Conservation (phyloP, 2,113 vertebrate genomes). For the Columbina picui region DNA sequence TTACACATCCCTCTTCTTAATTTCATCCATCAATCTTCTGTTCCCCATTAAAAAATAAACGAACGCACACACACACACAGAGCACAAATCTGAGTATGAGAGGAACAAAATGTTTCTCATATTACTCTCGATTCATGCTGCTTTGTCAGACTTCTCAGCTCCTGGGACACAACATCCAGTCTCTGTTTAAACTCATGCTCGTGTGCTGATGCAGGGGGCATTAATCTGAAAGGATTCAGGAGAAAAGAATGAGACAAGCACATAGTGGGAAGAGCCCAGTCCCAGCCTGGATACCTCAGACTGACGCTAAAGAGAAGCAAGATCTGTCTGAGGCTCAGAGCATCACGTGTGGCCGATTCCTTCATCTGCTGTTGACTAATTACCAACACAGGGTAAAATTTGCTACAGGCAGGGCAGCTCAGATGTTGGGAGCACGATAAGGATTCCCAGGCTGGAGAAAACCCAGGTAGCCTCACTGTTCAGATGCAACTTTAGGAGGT, state of each 20-base stretch:
- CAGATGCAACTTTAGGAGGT: neutral
- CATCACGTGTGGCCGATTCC: neutral
- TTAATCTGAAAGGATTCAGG: neutral
- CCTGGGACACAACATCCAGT: neutral
- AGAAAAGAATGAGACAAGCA: neutral
- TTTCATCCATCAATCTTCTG: slow-evolving; percentile 70
- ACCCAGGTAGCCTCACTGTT: neutral
- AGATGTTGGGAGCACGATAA: neutral
- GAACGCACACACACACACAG: neutral
- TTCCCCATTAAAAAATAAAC: slow-evolving; percentile 65
- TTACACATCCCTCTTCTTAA: slow-evolving; percentile 70
- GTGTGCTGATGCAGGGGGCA: neutral
- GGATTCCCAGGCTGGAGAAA: neutral
- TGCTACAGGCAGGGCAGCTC: neutral
- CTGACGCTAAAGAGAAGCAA: neutral
- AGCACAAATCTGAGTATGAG: neutral
- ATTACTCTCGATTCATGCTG: neutral
- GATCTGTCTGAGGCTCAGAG: neutral
- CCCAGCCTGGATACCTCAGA: neutral
- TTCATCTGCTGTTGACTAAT: neutral
- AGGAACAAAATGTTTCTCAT: neutral
- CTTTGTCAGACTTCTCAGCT: neutral
- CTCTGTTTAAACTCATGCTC: neutral
- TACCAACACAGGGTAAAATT: neutral
- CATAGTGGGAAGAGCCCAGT: neutral